A percentile compares a stretch with the other conserved stretches of the same genome.
Conservation (phyloP, 2,797 vertebrate species). For the Scolopax bukidnonensis region DNA sequence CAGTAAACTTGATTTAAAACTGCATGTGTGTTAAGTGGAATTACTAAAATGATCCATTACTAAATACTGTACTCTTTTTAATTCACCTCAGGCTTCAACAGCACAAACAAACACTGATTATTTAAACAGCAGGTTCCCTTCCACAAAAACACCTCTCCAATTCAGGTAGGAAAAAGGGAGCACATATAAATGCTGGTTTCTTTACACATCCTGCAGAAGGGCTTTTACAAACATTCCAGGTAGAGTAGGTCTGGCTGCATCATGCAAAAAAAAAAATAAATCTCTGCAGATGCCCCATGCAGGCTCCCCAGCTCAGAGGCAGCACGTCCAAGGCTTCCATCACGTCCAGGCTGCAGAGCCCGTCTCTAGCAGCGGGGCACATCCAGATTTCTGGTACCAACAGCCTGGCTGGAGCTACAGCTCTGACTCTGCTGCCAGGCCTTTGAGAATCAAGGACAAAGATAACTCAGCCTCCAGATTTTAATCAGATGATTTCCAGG, state of each 20-base stretch:
- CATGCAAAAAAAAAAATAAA: not conserved
- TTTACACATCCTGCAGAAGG: not conserved
- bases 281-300: not conserved
- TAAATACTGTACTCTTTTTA: slow-evolving; percentile 6
- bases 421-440: not conserved
- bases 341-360: fast-evolving
- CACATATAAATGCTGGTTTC: not conserved
- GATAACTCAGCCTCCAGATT: not conserved
- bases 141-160: not conserved
- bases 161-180: not conserved
- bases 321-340: not conserved
- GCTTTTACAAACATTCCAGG: not conserved
- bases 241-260: not conserved
- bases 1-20: slow-evolving; percentile 10
- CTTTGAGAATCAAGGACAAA: slow-evolving; percentile 2
- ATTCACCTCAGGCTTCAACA: slow-evolving; percentile 46
- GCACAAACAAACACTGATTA: slow-evolving; percentile 28
- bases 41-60: slow-evolving; percentile 9
- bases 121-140: slow-evolving; percentile 3
- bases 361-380: not conserved
- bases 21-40: not conserved
- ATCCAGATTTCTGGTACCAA: not conserved
- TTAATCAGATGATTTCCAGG: not conserved
- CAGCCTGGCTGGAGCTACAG: not conserved
- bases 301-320: not conserved